These are phyloP conservation scores for Parnassius smintheus DNA, from an alignment of 2,888 invertebrate species.

Conservation along the genomic window DNA sequence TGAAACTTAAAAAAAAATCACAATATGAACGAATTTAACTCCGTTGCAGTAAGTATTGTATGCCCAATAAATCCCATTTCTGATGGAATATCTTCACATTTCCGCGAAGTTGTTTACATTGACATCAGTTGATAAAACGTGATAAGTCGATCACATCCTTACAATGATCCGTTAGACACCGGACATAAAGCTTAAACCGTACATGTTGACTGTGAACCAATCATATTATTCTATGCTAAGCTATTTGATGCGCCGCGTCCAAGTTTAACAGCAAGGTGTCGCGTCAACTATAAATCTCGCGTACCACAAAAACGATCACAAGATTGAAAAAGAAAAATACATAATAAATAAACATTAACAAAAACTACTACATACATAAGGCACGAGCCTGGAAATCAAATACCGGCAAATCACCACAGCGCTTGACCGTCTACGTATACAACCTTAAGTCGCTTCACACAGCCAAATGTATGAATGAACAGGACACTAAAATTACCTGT, in stretches of 20 bases:
- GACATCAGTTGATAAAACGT: slow-evolving; percentile 3
- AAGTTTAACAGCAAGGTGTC: slow-evolving; percentile 7
- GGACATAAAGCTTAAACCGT: slow-evolving; percentile 26
- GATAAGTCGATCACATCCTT: slow-evolving; percentile 3
- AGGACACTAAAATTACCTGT: slow-evolving; percentile 24
- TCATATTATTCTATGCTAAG: not conserved
- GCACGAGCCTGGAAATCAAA: slow-evolving; percentile 38
- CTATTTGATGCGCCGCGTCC: slow-evolving; percentile 10
- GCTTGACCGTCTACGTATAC: slow-evolving; percentile 18
- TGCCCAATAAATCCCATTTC: slow-evolving; percentile 52
- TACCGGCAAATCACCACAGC: slow-evolving; percentile 3
- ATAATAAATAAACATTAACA: slow-evolving; percentile 26
- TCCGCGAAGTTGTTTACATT: slow-evolving; percentile 4
- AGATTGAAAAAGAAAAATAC: slow-evolving; percentile 16
- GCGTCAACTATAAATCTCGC: slow-evolving; percentile 19
- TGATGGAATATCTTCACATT: slow-evolving; percentile 1
- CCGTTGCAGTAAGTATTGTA: slow-evolving; percentile 51
- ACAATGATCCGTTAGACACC: slow-evolving; percentile 16
- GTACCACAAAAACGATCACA: slow-evolving; percentile 19
- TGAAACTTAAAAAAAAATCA: slow-evolving; percentile 17
- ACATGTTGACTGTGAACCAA: slow-evolving; percentile 8
- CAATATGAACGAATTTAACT: slow-evolving; percentile 22
- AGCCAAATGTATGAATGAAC: slow-evolving; percentile 18
- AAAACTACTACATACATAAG: slow-evolving; percentile 42
- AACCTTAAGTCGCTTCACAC: slow-evolving; percentile 22